Evolutionary conservation across 2,888 invertebrate genomes (phyloP).

Genomic region (Lasioglossum morio): DNA sequence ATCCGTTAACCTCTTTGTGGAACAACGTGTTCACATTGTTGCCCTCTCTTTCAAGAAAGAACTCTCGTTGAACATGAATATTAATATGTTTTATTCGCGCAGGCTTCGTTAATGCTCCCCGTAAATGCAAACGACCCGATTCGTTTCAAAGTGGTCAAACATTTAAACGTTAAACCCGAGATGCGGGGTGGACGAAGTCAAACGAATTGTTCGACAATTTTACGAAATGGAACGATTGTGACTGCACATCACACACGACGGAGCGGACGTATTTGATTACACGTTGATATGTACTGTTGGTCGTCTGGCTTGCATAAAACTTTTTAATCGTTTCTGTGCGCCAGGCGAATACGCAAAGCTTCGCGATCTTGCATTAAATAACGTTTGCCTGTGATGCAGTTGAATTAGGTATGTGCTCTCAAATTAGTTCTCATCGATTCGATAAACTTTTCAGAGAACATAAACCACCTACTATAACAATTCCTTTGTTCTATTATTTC

Average conservation of each 20-base stretch:
- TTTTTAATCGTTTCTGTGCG: conserved; percentile 24
- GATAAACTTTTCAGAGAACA: background rate
- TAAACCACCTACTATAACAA: too few species aligned
- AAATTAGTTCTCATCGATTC: background rate
- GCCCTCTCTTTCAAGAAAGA: background rate
- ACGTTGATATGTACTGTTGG: conserved; percentile 18
- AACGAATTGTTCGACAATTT: conserved; percentile 26
- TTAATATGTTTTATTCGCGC: background rate
- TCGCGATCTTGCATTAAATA: background rate
- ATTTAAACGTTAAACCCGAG: background rate
- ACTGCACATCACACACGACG: background rate
- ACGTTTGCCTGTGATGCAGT: background rate
- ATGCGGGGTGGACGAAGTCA: background rate
- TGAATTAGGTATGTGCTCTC: background rate
- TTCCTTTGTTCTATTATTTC: background rate
- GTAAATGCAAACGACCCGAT: background rate
- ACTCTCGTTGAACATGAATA: background rate
- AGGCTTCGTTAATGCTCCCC: background rate
- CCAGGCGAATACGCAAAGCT: background rate
- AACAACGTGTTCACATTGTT: background rate
- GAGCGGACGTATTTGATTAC: conserved; percentile 22
- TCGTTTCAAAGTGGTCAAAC: background rate
- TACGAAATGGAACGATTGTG: conserved; percentile 11
- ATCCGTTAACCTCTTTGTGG: background rate
- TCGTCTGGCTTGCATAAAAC: background rate